A percentile compares a stretch with the other conserved stretches of the same genome.
phyloP scores from a whole-genome alignment of 23 tunicate species.

The Diplosoma virens region DNA sequence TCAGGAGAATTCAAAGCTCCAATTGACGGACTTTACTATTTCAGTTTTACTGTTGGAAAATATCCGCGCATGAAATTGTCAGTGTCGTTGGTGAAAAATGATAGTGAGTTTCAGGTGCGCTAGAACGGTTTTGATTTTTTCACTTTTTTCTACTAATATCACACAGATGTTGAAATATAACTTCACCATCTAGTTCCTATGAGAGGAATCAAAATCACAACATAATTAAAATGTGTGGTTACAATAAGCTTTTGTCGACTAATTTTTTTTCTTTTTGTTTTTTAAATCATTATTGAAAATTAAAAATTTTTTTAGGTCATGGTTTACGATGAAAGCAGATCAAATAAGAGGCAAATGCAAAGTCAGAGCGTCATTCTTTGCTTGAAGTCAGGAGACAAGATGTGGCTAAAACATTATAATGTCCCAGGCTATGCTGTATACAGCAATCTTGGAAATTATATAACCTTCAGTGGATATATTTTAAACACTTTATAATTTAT shows the following conservation, averaged over 20 bases:
- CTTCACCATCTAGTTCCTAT: too few species aligned
- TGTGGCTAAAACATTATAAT: constrained; percentile 68
- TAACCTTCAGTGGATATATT: constrained; percentile 69
- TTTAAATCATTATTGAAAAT: not conserved
- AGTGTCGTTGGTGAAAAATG: constrained; percentile 71
- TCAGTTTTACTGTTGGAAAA: constrained; percentile 75
- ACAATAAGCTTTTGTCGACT: too few species aligned
- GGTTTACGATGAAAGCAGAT: constrained; percentile 64
- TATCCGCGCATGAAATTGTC: constrained; percentile 76
- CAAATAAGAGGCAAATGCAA: constrained; percentile 65
- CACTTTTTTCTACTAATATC: too few species aligned
- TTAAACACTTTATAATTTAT: constrained; percentile 31
- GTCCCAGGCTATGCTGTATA: constrained; percentile 67
- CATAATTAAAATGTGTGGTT: too few species aligned
- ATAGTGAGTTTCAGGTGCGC: constrained; percentile 72
- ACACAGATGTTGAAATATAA: too few species aligned
- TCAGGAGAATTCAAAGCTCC: constrained; percentile 63
- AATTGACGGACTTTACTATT: constrained; percentile 55
- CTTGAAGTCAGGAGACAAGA: constrained; percentile 54
- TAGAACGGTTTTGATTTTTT: too few species aligned
- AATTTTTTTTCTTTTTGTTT: not conserved
- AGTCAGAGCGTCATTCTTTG: constrained; percentile 70
- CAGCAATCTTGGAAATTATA: constrained; percentile 83
- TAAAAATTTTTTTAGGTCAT: constrained; percentile 32
- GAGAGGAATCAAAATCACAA: too few species aligned